Evolutionary conservation across 2,113 vertebrate species (phyloP), one percentile per base, ranked within the genome.

Genomic region (Ptychochromis oligacanthus): DNA sequence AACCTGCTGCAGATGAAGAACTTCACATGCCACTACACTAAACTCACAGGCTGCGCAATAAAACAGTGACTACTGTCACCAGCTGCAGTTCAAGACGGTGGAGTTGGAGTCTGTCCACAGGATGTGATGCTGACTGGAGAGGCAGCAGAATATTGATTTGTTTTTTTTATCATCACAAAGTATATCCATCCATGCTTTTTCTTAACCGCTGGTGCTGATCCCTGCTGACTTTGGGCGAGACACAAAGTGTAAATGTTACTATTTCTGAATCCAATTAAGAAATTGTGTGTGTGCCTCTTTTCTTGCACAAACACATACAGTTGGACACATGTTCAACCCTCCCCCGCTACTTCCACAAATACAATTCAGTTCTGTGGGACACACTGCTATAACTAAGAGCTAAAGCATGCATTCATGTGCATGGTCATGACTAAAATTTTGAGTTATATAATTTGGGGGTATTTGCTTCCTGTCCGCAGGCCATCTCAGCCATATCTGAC

Each of bases 401-500:
- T 54, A 54, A 26, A 72, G 31, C 24, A 20, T 52, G 43, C 24
- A 20, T 65, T 70, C 40, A 70, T 15, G 14, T 70, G 65, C 10
- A 2, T 20, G 43, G 28, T 70, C 43, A 31, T 70, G 24, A 52
- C 24, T 70, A 49, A 70, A 70, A 54, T 72, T 6, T 18, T 18
- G 17, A 52, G 17, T 52, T 52, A 7, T 52, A 54, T 72, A 72
- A 52, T 54, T 72, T 28, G 20, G 43, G 26, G 43, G 52, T 72
- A 1, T 72, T 24, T 60, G 15, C 38, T 24, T 88, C 12, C 8
- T 81, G 14, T 75, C 31, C 64, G 77, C 88, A 99, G 98, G 97
- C 97, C 1, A 96, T 98, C 52, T 86, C 90, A 7, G 95, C 96
- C 81, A 96, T 99, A 79, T 96, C 97, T 3, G 97, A 97, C 72